Conservation (phyloP, 2,113 vertebrate species). For the Zosterops lateralis region DNA sequence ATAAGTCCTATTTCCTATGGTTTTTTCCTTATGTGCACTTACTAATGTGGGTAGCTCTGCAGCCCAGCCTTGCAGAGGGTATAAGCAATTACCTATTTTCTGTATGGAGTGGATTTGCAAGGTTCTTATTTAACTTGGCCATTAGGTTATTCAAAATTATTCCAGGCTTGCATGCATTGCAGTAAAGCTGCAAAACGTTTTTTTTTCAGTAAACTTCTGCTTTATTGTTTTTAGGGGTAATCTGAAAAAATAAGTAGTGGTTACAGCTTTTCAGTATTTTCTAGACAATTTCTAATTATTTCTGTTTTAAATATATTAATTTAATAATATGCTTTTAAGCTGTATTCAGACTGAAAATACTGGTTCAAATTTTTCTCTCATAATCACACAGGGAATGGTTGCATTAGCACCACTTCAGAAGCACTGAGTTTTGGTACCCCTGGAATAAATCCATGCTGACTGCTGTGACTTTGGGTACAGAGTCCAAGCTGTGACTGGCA, state of each 20-base stretch:
- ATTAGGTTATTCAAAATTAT: background rate
- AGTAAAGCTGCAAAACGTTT: background rate
- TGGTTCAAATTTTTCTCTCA: background rate
- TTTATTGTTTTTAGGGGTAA: background rate
- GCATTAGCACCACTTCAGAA: background rate
- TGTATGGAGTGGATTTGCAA: background rate
- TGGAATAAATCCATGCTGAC: background rate
- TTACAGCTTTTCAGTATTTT: background rate
- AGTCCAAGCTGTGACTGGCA: background rate
- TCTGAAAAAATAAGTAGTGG: background rate
- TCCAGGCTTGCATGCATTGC: background rate
- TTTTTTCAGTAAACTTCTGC: background rate
- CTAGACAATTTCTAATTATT: background rate
- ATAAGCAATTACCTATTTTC: background rate
- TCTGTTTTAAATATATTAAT: background rate
- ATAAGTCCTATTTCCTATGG: slow-evolving; percentile 12
- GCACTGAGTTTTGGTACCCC: background rate
- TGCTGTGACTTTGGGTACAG: background rate
- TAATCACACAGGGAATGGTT: background rate
- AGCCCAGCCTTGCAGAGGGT: background rate
- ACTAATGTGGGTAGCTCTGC: slow-evolving; percentile 17
- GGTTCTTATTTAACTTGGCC: background rate
- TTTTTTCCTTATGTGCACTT: background rate
- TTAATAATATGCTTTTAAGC: background rate
- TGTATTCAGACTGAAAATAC: background rate